Evolutionary conservation across 2,797 vertebrate genomes (phyloP).

Genomic region (Cryptoprocta ferox): DNA sequence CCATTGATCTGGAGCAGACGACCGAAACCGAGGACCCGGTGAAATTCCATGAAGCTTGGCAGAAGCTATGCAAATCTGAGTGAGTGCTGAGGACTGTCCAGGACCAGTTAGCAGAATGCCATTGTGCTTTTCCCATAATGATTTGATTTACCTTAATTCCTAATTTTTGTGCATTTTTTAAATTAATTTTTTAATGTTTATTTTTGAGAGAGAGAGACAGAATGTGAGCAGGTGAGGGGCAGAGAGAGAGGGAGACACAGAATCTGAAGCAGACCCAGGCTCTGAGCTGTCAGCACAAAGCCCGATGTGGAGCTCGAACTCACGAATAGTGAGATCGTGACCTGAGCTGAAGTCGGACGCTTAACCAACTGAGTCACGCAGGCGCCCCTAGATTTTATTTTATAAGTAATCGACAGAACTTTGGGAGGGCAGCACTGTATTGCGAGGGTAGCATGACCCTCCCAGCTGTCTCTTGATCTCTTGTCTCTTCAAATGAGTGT

Average conservation of each 20-base stretch:
- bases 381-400: background rate
- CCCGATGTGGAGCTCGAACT: too few species aligned
- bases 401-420: background rate
- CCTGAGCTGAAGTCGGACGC: too few species aligned
- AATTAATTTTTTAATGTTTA: too few species aligned
- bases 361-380: too few species aligned
- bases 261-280: too few species aligned
- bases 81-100: constrained; percentile 79
- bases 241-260: too few species aligned
- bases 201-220: too few species aligned
- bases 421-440: background rate
- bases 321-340: too few species aligned
- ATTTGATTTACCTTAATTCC: background rate
- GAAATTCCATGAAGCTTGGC: constrained; percentile 89
- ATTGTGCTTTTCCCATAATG: background rate
- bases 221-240: too few species aligned
- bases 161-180: background rate
- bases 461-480: background rate
- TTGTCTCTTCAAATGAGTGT: background rate
- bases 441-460: background rate
- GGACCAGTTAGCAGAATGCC: background rate
- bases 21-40: constrained; percentile 86
- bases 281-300: too few species aligned
- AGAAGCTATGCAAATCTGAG: constrained; percentile 90
- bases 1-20: constrained; percentile 86